Evolutionary conservation across 2,888 invertebrate species (phyloP), one percentile per base, ranked within the genome.

Genomic region (Neria commutata): DNA sequence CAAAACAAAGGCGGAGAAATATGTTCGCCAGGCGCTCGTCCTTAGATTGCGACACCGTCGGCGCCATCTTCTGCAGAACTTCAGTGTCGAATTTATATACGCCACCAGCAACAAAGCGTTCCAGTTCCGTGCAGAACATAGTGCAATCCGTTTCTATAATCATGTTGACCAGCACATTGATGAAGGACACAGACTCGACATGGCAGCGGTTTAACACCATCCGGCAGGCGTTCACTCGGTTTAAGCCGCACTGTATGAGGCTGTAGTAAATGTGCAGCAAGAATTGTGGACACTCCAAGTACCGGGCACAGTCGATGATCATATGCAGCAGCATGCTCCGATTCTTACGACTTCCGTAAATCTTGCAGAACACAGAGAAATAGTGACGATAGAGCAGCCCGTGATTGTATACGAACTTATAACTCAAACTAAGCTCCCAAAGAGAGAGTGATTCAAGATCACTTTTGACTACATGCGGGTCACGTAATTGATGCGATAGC

Each of bases 71-170:
- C 21, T 65, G 61, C 8, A 69, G 34, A 14, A 61, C 45, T 17
- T 54, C 54, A 54, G 71, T 64, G 25, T 66, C 60, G 53, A 67
- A 71, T 25, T 62, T 66, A 34, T 67, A 71, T 61, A 50, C 0
- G 46, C 29, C 14, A 66, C 53, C n/a, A 14, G 61, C 24, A 1
- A 68, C 55, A 40, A 63, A 70, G 4, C 64, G 56, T 29, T 71
- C 70, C 10, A 72, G 63, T 24, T 64, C 53, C 14, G 64, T 61
- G 1, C 57, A 54, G 46, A 72, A 72, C 68, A 71, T 66, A 4
- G 60, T 54, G 61, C 69, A 68, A 54, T 65, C 68, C 1, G 72
- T 60, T 55, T 71, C 68, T 16, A 72, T 63, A 45, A 72, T 71
- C 17, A 72, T 67, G 23, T 62, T 58, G 33, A 71, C 50, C 48